Evolutionary conservation across 2,113 vertebrate genomes (phyloP), one percentile per base, ranked within the genome.

Genomic region (Tenebrosternarchus preto): DNA sequence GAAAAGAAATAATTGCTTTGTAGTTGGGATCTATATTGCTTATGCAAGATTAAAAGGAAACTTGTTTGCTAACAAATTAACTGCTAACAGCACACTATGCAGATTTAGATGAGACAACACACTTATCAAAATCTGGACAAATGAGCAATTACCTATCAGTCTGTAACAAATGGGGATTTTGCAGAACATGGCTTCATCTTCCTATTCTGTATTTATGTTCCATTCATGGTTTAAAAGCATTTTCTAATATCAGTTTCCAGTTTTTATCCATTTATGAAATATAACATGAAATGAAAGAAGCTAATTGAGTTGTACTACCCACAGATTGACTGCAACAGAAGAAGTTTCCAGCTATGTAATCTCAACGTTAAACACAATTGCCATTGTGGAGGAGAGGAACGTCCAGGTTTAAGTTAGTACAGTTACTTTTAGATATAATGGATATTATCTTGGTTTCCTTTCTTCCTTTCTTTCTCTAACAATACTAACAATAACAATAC

Each of bases 81-180:
- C 1, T 31, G 50, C 68, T 77, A 77, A 73, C 73, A 77, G 63
- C 68, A 60, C 50, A 77, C 77, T 77, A 77, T 84, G 68, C 63
- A 68, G 43, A 77, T 77, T 61, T 61, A 22, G 80, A 77, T 50
- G 22, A 31, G 27, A 36, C 43, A 72, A 80, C 61, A 59, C 68
- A 77, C 53, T 71, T 61, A 71, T 24, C 50, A 55, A 72, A 77
- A 77, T 67, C n/a, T 33, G 64, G 61, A 77, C 71, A 80, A 68
- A 77, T 17, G 4, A 68, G 33, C 66, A 68, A 73, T 84, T 80
- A 84, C 64, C 27, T 50, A 73, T 68, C 82, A 33, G 43, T 77
- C 53, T 72, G 69, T 46, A 57, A 33, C 20, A 80, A 80, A 80
- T 74, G 17, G 60, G 71, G 50, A 76, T 68, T 80, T 55, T 73